phyloP scores from a whole-genome alignment of 2,888 invertebrate genomes.

The Eupithecia subfuscata region DNA sequence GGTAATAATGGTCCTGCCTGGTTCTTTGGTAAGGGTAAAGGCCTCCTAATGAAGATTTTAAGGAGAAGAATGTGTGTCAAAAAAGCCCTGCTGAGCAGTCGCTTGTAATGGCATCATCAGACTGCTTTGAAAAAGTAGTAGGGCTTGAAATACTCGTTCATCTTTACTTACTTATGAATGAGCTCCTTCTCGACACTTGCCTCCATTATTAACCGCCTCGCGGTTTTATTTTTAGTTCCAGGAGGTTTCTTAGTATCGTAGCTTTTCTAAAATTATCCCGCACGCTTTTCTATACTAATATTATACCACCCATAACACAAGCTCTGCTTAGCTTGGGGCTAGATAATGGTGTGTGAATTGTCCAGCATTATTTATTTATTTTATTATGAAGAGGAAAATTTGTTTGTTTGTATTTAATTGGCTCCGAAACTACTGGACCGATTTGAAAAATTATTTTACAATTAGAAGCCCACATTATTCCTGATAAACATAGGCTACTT shows the following conservation, averaged over 20 bases:
- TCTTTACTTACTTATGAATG: background rate
- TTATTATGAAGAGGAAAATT: too few species aligned
- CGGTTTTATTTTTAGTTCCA: background rate
- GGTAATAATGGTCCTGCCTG: background rate
- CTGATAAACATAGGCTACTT: too few species aligned
- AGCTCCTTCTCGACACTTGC: background rate
- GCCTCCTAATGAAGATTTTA: background rate
- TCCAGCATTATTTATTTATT: too few species aligned
- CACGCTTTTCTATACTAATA: too few species aligned
- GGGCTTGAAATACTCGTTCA: background rate
- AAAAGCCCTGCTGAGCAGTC: background rate
- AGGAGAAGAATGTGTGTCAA: background rate
- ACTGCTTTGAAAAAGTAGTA: background rate
- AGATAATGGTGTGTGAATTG: too few species aligned
- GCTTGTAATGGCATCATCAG: background rate
- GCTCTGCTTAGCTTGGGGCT: too few species aligned
- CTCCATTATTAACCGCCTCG: background rate
- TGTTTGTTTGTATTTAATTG: too few species aligned
- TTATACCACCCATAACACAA: too few species aligned
- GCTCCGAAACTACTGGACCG: too few species aligned
- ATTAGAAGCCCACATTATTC: too few species aligned
- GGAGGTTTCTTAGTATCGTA: background rate
- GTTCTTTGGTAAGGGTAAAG: background rate
- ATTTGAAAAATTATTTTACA: too few species aligned
- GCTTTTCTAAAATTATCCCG: background rate